Conservation (phyloP, 2,113 vertebrate genomes). For the Antennarius striatus region DNA sequence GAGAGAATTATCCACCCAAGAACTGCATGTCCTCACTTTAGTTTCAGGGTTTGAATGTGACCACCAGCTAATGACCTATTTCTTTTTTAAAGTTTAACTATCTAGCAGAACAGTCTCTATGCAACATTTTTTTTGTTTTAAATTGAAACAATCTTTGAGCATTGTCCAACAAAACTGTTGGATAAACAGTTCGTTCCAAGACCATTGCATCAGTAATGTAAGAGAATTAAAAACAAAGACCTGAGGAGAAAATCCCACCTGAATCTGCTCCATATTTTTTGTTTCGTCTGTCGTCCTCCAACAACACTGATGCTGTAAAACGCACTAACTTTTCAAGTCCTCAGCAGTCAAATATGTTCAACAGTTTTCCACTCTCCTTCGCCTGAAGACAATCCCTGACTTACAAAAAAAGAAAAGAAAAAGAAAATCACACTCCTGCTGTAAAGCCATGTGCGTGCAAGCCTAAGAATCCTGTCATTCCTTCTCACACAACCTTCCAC, state of each 20-base stretch:
- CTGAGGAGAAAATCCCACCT: background rate
- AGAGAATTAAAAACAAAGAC: slow-evolving; percentile 15
- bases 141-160: too few relatives aligned
- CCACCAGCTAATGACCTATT: too few relatives aligned
- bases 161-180: background rate
- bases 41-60: too few relatives aligned
- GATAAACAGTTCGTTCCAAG: background rate
- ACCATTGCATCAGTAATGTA: background rate
- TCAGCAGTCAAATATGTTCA: slow-evolving; percentile 2
- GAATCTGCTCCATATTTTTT: background rate
- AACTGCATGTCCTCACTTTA: too few relatives aligned
- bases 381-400: slow-evolving; percentile 23
- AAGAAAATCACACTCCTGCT: slow-evolving; percentile 34
- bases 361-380: slow-evolving; percentile 33
- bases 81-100: too few relatives aligned
- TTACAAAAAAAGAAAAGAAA: background rate
- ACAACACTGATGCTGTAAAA: background rate
- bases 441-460: slow-evolving; percentile 2
- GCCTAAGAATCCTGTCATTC: background rate
- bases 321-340: background rate
- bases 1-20: too few relatives aligned
- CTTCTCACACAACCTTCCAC: background rate
- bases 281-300: background rate
- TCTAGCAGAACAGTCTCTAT: too few relatives aligned
- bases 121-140: too few relatives aligned